phyloP scores from a whole-genome alignment of 2,113 vertebrate genomes.

The Crotalus horridus region DNA sequence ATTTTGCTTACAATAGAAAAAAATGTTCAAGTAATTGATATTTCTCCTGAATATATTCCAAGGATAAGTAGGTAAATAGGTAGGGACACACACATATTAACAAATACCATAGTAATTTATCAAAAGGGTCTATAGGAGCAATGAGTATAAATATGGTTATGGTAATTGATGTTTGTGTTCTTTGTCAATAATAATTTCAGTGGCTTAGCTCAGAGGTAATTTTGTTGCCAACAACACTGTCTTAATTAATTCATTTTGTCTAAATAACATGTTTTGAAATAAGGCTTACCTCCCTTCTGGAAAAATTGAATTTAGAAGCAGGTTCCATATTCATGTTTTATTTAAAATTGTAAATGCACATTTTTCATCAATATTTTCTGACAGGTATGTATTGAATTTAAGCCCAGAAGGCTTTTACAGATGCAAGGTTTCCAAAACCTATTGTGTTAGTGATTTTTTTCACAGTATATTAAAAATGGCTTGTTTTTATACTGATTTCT shows the following conservation, averaged over 20 bases:
- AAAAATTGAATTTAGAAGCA: constrained; percentile 54
- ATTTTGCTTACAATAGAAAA: constrained; percentile 9
- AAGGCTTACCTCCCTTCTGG: constrained; percentile 23
- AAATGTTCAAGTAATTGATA: constrained; percentile 33
- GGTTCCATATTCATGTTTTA: constrained; percentile 58
- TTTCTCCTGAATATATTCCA: constrained; percentile 46
- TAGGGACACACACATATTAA: background rate
- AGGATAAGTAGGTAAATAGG: background rate
- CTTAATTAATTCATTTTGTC: constrained; percentile 61
- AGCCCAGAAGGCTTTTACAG: constrained; percentile 60
- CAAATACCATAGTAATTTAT: constrained; percentile 54
- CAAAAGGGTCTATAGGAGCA: constrained; percentile 40
- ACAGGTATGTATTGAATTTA: constrained; percentile 65
- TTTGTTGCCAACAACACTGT: constrained; percentile 43
- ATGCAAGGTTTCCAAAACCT: constrained; percentile 56
- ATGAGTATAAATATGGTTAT: constrained; percentile 37
- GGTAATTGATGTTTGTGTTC: constrained; percentile 39
- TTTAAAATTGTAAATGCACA: constrained; percentile 62
- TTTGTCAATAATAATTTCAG: constrained; percentile 46
- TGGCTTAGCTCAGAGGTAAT: constrained; percentile 39
- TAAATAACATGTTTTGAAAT: constrained; percentile 19
- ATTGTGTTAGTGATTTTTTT: constrained; percentile 60
- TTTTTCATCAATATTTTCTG: constrained; percentile 67
- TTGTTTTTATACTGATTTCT: constrained; percentile 56
- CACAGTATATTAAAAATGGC: constrained; percentile 48